Evolutionary conservation across 2,113 vertebrate genomes (phyloP).

Genomic region (Nerophis lumbriciformis): DNA sequence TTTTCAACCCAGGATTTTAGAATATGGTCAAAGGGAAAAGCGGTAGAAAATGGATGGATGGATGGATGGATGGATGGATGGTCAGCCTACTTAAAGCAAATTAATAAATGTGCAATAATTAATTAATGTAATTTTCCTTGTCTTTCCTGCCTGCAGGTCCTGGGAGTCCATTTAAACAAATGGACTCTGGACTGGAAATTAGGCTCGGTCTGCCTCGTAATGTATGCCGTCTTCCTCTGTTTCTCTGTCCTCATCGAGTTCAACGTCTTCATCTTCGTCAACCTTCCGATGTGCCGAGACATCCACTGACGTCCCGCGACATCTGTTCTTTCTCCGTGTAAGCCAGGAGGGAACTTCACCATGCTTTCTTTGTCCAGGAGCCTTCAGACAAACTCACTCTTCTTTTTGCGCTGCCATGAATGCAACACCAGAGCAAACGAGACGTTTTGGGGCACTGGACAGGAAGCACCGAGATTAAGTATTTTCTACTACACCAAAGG

Average conservation of each 20-base stretch:
- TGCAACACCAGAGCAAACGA: constrained; percentile 23
- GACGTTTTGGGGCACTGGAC: background rate
- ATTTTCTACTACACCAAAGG: constrained; percentile 4
- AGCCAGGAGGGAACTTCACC: constrained; percentile 25
- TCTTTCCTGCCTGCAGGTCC: constrained; percentile 70
- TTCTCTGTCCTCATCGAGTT: constrained; percentile 96
- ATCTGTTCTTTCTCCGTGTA: constrained; percentile 5
- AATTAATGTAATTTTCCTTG: background rate
- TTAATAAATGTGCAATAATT: background rate
- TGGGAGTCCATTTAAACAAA: constrained; percentile 90
- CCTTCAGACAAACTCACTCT: constrained; percentile 27
- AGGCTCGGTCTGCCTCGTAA: constrained; percentile 80
- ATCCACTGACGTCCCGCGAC: constrained; percentile 51
- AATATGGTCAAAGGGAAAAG: too few species aligned
- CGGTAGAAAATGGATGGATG: too few species aligned
- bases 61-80: too few species aligned
- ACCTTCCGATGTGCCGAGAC: constrained; percentile 91
- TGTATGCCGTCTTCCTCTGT: constrained; percentile 88
- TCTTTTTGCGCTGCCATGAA: constrained; percentile 13
- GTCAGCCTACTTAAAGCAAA: too few species aligned
- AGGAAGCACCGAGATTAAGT: constrained; percentile 19
- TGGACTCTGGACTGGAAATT: constrained; percentile 92
- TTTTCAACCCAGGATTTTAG: too few species aligned
- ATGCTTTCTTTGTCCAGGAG: constrained; percentile 30
- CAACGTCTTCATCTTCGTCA: constrained; percentile 96